A percentile compares a stretch with the other conserved stretches of the same genome.
These are phyloP conservation scores for Gisinianus flammeolus DNA, from an alignment of 2,888 invertebrate species.

Conservation along the genomic window DNA sequence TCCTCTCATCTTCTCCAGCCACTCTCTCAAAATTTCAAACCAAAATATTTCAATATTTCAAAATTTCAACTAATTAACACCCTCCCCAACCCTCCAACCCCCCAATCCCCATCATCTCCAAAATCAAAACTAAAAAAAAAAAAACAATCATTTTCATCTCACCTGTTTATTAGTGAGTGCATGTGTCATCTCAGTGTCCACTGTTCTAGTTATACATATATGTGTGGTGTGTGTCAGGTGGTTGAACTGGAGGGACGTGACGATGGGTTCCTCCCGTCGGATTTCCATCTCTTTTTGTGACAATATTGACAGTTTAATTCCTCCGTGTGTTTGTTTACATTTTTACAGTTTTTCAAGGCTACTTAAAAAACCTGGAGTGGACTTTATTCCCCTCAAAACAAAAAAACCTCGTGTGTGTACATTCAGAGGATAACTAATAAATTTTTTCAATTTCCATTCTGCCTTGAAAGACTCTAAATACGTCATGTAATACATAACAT, in stretches of 20 bases:
- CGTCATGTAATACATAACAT: too few species aligned
- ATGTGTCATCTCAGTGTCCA: not conserved
- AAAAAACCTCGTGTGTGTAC: too few species aligned
- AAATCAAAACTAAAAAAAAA: not conserved
- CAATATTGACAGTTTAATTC: too few species aligned
- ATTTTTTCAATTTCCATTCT: too few species aligned
- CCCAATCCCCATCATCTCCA: not conserved
- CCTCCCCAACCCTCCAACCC: not conserved
- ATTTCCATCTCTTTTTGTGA: too few species aligned
- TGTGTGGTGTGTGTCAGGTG: not conserved
- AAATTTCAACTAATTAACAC: constrained; percentile 39
- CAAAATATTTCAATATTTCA: constrained; percentile 21
- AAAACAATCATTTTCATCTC: not conserved
- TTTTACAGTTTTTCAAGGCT: too few species aligned
- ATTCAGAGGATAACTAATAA: too few species aligned
- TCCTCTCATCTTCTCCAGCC: constrained; percentile 45
- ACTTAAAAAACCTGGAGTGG: too few species aligned
- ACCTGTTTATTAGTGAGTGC: not conserved
- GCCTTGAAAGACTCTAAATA: too few species aligned
- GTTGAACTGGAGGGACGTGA: not conserved
- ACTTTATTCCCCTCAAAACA: too few species aligned
- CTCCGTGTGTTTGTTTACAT: too few species aligned
- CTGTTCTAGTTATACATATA: not conserved
- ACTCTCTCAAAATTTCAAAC: constrained; percentile 8
- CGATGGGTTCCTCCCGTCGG: too few species aligned